Evolutionary conservation across 2,888 invertebrate species (phyloP), one percentile per base, ranked within the genome.

Genomic region (Dryobota labecula): DNA sequence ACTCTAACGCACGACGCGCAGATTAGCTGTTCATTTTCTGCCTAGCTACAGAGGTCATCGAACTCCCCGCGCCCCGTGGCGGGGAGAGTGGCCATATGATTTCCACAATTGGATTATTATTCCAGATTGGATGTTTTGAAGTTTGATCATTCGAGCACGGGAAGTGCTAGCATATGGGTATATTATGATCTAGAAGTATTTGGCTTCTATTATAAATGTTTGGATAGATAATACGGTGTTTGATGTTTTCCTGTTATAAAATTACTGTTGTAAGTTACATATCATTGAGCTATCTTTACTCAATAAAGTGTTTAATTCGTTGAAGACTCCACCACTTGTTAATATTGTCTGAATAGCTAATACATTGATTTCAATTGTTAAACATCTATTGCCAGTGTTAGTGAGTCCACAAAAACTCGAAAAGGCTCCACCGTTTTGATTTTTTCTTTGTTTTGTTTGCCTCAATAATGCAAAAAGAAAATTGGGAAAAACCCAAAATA

Each of bases 221-320:
- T 56, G 20, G 15, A 20, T 47, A 73, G 27, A 30, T 65, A n/a
- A 5, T 74, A 65, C 20, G 20, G 2, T 20, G 8, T 43, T 49
- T 57, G 67, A 67, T 76, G 57, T 57, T 49, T 57, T 6, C 0
- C 15, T 49, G 36, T 75, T 73, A 57, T 38, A 49, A 20, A 56
- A 47, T 24, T 51, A 24, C 15, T 70, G 33, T 58, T 70, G 24
- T 20, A 33, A 71, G 51, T 38, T n/a, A 27, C 51, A 27, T 51
- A 20, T 51, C 20, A 53, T 71, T 20, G 11, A 53, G n/a, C 27
- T 49, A 15, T 56, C 18, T 33, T 33, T 54, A n/a, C 20, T 41
- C 9, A 24, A 41, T n/a, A 33, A 30, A 30, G 30, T 61, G 4
- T 43, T n/a, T 3, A 20, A 43, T n/a, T 38, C 13, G 36, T 24